These are phyloP conservation scores for Calonectris borealis DNA, from an alignment of 2,113 vertebrate species.

Conservation along the genomic window DNA sequence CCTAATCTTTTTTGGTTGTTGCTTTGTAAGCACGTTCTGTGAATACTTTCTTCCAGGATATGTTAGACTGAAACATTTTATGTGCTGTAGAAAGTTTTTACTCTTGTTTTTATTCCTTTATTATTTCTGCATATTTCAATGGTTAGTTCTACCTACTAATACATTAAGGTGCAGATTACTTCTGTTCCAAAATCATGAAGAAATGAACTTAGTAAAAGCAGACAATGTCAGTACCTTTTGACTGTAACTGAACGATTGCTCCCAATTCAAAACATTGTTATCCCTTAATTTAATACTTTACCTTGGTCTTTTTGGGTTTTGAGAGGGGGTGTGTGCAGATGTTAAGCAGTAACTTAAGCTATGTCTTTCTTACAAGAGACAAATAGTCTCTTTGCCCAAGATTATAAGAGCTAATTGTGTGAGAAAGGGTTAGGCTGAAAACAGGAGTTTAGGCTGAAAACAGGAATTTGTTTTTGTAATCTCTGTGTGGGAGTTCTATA, in stretches of 20 bases:
- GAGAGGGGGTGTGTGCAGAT: accelerated
- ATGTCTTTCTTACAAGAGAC: background rate
- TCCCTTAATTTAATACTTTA: background rate
- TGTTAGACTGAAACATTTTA: background rate
- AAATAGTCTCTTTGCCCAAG: background rate
- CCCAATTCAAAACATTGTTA: background rate
- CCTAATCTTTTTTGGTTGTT: background rate
- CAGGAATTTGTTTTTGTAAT: background rate
- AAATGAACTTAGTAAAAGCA: background rate
- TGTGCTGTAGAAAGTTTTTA: background rate
- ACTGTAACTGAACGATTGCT: background rate
- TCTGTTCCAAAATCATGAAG: background rate
- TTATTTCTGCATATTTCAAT: background rate
- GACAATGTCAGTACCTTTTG: background rate
- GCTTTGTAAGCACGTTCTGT: background rate
- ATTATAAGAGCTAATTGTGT: background rate
- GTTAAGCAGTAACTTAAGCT: background rate
- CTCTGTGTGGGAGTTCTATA: background rate
- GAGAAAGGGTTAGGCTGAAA: background rate
- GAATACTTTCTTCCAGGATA: background rate
- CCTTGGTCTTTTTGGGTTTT: background rate
- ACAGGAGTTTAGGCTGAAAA: background rate
- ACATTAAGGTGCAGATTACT: background rate
- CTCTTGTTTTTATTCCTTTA: background rate
- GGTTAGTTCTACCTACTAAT: background rate